A percentile compares a stretch with the other conserved stretches of the same genome.
Evolutionary conservation across 2,113 vertebrate genomes (phyloP).

Genomic region (Ptilorrhoa leucosticta): DNA sequence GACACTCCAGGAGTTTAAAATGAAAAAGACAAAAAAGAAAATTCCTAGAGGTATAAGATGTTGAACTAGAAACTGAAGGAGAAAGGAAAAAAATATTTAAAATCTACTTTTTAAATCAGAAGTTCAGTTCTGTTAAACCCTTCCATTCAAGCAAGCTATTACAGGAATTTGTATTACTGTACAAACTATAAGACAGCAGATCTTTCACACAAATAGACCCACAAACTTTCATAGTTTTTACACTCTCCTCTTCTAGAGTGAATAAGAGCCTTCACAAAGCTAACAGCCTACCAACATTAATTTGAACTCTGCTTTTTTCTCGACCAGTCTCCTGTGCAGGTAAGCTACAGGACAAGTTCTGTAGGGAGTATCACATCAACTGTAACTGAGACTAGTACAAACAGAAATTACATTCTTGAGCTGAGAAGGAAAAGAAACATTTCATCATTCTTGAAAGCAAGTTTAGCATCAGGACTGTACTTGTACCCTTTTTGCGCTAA

Average conservation of each 20-base stretch:
- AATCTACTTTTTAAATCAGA: background rate
- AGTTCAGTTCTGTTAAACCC: background rate
- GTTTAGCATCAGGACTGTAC: background rate
- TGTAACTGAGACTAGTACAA: background rate
- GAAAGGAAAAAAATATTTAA: background rate
- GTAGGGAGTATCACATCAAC: background rate
- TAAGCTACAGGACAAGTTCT: background rate
- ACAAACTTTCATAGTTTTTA: background rate
- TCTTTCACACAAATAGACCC: background rate
- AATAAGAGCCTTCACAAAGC: background rate
- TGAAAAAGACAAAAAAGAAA: background rate
- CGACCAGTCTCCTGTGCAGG: background rate
- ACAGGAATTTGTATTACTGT: background rate
- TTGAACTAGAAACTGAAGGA: background rate
- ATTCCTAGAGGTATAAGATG: accelerated
- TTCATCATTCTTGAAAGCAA: background rate
- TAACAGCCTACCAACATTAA: background rate
- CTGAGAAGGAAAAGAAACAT: background rate
- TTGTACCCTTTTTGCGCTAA: background rate
- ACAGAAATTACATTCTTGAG: background rate
- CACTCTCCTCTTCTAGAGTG: background rate
- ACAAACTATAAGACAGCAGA: background rate
- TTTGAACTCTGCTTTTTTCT: background rate
- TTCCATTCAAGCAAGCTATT: background rate
- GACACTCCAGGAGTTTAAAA: background rate